A percentile compares a stretch with the other conserved stretches of the same genome.
phyloP scores from a whole-genome alignment of 2,888 invertebrate genomes.

The Griposia aprilina region DNA sequence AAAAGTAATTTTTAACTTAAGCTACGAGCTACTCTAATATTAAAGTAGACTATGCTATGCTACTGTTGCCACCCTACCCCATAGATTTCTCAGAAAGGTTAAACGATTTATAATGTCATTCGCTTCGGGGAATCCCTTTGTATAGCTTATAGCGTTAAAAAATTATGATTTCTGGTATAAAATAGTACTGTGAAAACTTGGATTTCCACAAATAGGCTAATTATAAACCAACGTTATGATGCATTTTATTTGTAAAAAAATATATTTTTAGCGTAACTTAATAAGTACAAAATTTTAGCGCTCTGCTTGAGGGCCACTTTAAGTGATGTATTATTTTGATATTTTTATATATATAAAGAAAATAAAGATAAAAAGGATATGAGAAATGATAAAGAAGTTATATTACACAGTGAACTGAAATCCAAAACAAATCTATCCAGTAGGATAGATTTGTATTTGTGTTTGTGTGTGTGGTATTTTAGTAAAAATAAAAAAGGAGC shows the following conservation, averaged over 20 bases:
- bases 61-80: constrained; percentile 3
- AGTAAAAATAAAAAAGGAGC: background rate
- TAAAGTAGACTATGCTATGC: background rate
- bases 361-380: background rate
- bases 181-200: background rate
- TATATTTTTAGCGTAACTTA: too few species aligned
- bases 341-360: background rate
- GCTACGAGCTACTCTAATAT: too few species aligned
- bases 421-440: background rate
- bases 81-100: constrained; percentile 34
- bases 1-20: background rate
- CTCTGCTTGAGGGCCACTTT: background rate
- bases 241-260: background rate
- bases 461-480: too few species aligned
- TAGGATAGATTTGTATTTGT: too few species aligned
- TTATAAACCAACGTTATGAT: background rate
- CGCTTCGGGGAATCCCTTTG: constrained; percentile 32
- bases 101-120: constrained; percentile 30
- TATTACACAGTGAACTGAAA: background rate
- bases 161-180: constrained; percentile 6
- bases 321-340: too few species aligned
- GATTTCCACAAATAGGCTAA: background rate
- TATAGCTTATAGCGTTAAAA: background rate
- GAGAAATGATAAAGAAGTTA: background rate
- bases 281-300: too few species aligned